Base-by-base conservation (phyloP, 2,888 invertebrate species). In the Oligia fasciuncula region DNA sequence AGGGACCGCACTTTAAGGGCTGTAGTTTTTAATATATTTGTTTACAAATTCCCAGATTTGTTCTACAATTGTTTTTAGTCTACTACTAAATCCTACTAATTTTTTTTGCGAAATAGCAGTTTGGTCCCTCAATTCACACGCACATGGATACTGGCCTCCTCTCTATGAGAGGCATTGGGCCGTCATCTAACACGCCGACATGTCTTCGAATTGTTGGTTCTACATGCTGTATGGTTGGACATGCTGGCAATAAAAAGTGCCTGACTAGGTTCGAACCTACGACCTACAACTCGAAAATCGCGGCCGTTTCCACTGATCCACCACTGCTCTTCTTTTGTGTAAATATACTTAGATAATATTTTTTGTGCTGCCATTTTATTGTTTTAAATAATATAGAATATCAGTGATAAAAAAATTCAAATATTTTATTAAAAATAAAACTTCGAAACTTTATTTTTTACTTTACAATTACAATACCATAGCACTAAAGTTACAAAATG, bases 331-430 rank as follows among this genome's bases (percentile, higher is more conserved):
- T 57, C 11, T 43, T 35, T 54, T 65, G 19, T 35, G 4, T 65
- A 65, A 67, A 71, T 68, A 8, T 54, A 29, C 29, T 29, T 29
- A 17, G 4, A 63, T 8, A 19, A 1, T 49, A 4, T 57, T 4
- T 66, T 46, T 62, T n/a, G 8, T 68, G 51, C 17, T 51, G 29
- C 78, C 57, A 57, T 66, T 46, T 1, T 14, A n/a, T n/a, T 46
- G 23, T 14, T 14, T 35, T 51, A 19, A 23, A 4, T 8, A 29
- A 76, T 74, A 5, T 65, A 43, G 19, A 60, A 46, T 46, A 8
- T 40, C 11, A 60, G 40, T 79, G 62, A 78, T n/a, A 17, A 69
- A 13, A 0, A 43, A 51, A 35, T 43, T n/a, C 62, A 68, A 62
- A 63, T 14, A 29, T 29, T 29, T 40, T 17, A 67, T 23, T 54